Evolutionary conservation across 2,113 vertebrate species (phyloP), one percentile per base, ranked within the genome.

Genomic region (Mus musculus): DNA sequence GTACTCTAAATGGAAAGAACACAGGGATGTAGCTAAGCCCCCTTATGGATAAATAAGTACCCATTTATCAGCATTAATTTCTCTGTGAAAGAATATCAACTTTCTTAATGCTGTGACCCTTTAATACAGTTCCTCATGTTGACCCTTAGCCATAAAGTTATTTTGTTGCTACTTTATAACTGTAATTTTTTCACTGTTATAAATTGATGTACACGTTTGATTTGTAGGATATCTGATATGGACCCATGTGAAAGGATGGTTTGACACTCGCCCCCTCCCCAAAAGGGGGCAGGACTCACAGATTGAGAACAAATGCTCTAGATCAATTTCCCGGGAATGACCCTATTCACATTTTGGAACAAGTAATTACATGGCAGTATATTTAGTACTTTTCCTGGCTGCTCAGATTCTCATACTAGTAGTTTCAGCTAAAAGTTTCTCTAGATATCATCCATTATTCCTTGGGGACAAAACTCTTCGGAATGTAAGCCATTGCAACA

Each of bases 11-110:
- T 72, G 14, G 0, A 75, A 33, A 24, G 24, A 94, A n/a, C 67
- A 56, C 8, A 54, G 20, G 36, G 22, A 54, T 76, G 72, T 17
- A 65, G 39, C 7, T 20, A 54, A 28, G 46, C 69, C 33, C 30
- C 39, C 90, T 54, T n/a, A 49, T 16, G 59, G 78, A 81, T 59
- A 59, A 59, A 69, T 33, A 33, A 54, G 61, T 91, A 22, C 33
- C 49, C 13, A 19, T 87, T 90, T 78, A 20, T 90, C 88, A 91
- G 12, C 7, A 96, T 46, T 52, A 93, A 71, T 94, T 91, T 91
- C 65, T 63, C 69, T 96, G 5, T 12, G 33, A 65, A 56, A 71
- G 82, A 71, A 94, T 86, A 42, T 84, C 24, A 42, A 84, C 22
- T 56, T 82, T 82, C 54, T 22, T 82, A 82, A 42, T 63, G 56